Base-by-base conservation (phyloP, 2,888 invertebrate species). In the Dioctria linearis region DNA sequence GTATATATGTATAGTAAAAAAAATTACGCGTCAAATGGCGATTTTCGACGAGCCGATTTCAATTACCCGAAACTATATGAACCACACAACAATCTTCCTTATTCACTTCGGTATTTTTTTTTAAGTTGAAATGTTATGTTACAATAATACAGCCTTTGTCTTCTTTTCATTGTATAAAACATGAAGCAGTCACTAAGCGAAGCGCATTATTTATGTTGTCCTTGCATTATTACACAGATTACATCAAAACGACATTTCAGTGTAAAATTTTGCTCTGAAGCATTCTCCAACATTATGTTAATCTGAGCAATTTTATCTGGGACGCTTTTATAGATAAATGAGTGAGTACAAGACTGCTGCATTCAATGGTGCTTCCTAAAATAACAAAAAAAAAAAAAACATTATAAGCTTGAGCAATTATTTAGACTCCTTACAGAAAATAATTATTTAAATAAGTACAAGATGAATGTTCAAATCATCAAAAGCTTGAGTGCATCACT, bases 101-200 rank as follows among this genome's bases (percentile, higher is more conserved):
- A 8, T 46, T 46, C 46, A 67, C 67, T 13, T 40, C 42, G 40
- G n/a, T 65, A 40, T 65, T 65, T 42, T 42, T 42, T 25, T 42
- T 43, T 9, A 42, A 67, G 8, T 46, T 57, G 57, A 57, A 67
- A 46, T 25, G 65, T 65, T 40, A n/a, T 65, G 11, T n/a, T 65
- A 3, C n/a, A 42, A 65, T 65, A 42, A 5, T 42, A 42, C 11
- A 39, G 40, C 39, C n/a, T 65, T 65, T 40, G 42, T 65, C 65
- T 39, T 65, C 42, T 65, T 67, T 46, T 67, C 67, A 67, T 67
- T 67, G 42, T 67, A 46, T 67, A 5, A 25, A 25, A 2, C n/a
- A 25, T 25, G 42, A 67, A 25, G 25, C 39, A 39, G 63, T 25
- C 25, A 37, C 25, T 46, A 8, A 46, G 8, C 46, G 46, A 8